Evolutionary conservation across 2,888 invertebrate genomes (phyloP).

Genomic region (Cheilosia variabilis): DNA sequence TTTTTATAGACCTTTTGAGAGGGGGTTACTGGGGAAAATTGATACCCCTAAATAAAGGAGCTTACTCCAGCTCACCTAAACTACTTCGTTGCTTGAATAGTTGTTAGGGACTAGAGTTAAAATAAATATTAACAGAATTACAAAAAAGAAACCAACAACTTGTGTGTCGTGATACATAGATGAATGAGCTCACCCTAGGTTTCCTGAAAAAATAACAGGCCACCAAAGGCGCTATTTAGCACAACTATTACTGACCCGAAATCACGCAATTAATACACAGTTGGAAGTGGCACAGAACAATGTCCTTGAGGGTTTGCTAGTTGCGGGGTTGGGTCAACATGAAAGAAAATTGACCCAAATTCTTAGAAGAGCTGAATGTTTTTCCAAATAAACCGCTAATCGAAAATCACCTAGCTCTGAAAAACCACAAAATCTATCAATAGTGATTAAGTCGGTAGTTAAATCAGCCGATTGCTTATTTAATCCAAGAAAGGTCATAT

Average conservation of each 20-base stretch:
- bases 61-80: too few species aligned
- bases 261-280: slow-evolving; percentile 58
- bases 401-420: neutral
- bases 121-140: neutral
- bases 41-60: too few species aligned
- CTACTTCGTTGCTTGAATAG: too few species aligned
- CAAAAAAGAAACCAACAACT: neutral
- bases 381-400: slow-evolving; percentile 5
- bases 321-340: slow-evolving; percentile 13
- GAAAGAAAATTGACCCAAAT: neutral
- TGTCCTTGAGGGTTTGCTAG: slow-evolving; percentile 35
- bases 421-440: neutral
- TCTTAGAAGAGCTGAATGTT: slow-evolving; percentile 8
- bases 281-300: neutral
- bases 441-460: too few species aligned
- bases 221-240: slow-evolving; percentile 5
- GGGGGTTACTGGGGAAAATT: too few species aligned
- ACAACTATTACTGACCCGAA: slow-evolving; percentile 20
- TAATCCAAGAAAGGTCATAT: too few species aligned
- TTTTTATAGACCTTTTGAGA: too few species aligned
- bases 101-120: too few species aligned
- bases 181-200: slow-evolving; percentile 53
- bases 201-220: slow-evolving; percentile 34
- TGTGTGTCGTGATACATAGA: neutral
- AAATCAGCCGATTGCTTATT: neutral